Conservation (phyloP, 2,888 invertebrate genomes). For the Harpalus rufipes region DNA sequence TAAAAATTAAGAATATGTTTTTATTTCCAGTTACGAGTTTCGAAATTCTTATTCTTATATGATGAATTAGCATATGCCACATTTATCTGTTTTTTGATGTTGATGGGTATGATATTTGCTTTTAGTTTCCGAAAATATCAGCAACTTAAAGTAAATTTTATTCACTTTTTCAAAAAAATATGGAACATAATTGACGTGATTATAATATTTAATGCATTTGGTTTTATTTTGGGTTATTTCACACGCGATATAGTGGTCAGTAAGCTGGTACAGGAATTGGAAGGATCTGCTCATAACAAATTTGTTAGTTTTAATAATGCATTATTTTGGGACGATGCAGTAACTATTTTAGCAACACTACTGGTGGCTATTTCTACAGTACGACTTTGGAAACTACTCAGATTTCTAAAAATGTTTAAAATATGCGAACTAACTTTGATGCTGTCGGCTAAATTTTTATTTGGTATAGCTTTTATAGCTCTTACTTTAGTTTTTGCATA, state of each 20-base stretch:
- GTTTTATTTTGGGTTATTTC: constrained; percentile 69
- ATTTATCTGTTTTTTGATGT: constrained; percentile 69
- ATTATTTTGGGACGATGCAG: constrained; percentile 70
- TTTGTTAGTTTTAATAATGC: constrained; percentile 72
- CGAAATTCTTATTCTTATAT: constrained; percentile 70
- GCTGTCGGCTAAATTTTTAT: constrained; percentile 68
- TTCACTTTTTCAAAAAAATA: constrained; percentile 62
- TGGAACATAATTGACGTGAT: constrained; percentile 71
- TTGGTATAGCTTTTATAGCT: constrained; percentile 70
- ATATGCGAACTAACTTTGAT: constrained; percentile 72
- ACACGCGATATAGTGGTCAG: constrained; percentile 68
- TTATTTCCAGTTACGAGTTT: constrained; percentile 71
- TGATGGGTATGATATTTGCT: constrained; percentile 69
- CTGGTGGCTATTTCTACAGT: constrained; percentile 72
- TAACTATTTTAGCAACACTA: constrained; percentile 70
- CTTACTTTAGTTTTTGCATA: constrained; percentile 68
- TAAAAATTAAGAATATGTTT: not conserved
- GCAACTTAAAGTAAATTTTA: constrained; percentile 67
- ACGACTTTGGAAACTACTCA: constrained; percentile 72
- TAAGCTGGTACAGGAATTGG: constrained; percentile 68
- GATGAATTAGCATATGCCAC: constrained; percentile 68
- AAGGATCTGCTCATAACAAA: constrained; percentile 71
- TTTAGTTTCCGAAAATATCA: constrained; percentile 68
- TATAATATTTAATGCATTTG: constrained; percentile 70
- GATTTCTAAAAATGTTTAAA: constrained; percentile 72